Conservation (phyloP, 1,140 invertebrate genomes). For the Glossosoma conforme region DNA sequence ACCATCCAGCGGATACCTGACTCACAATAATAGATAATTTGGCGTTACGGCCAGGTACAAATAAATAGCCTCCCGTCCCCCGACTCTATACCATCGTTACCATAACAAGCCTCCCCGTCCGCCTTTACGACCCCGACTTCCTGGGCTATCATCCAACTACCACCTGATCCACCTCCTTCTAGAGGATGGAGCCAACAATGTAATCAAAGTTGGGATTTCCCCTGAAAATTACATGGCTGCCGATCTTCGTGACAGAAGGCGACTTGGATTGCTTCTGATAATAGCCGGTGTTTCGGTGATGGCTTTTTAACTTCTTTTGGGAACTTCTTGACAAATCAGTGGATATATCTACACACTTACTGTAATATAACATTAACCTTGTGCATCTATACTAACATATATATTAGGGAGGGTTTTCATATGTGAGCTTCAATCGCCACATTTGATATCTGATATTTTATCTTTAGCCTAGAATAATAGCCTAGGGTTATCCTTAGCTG, state of each 20-base stretch:
- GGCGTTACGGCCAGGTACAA: slow-evolving; percentile 26
- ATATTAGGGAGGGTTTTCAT: too few species aligned
- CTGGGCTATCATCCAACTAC: neutral
- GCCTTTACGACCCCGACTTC: too few species aligned
- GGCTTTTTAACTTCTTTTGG: too few species aligned
- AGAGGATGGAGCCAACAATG: slow-evolving; percentile 17
- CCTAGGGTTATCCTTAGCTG: too few species aligned
- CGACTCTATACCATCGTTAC: neutral
- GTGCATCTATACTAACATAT: too few species aligned
- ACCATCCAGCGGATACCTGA: slow-evolving; percentile 1
- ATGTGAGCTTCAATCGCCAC: too few species aligned
- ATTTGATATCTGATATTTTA: too few species aligned
- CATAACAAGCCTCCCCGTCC: slow-evolving; percentile 22
- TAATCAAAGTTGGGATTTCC: slow-evolving; percentile 25
- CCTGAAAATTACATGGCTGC: slow-evolving; percentile 3
- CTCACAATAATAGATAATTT: slow-evolving; percentile 27
- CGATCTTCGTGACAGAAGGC: slow-evolving; percentile 12
- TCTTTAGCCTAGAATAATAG: too few species aligned
- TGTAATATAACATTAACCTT: too few species aligned
- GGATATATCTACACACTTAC: too few species aligned
- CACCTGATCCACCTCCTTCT: slow-evolving; percentile 6
- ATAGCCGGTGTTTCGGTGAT: too few species aligned
- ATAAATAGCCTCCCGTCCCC: slow-evolving; percentile 20
- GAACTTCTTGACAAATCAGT: too few species aligned
- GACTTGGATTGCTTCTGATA: slow-evolving; percentile 7